These are phyloP conservation scores for Phycodurus eques DNA, from an alignment of 2,113 vertebrate species.

Conservation along the genomic window DNA sequence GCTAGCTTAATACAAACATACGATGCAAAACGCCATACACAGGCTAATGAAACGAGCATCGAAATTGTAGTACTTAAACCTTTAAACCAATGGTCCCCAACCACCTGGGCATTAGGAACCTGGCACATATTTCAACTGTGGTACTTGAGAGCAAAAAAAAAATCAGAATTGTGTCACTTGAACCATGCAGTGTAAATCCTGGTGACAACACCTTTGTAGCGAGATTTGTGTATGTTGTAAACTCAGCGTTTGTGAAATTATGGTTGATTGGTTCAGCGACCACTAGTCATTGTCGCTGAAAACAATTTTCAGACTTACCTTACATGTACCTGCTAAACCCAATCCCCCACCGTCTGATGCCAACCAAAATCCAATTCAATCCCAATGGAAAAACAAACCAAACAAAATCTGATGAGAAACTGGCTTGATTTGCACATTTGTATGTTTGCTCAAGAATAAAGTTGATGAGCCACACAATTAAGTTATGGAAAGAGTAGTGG, in stretches of 20 bases:
- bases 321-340: background rate
- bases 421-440: conserved; percentile 9
- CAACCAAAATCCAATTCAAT: background rate
- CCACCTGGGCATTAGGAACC: too few relatives aligned
- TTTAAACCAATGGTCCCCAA: too few relatives aligned
- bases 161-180: background rate
- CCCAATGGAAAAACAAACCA: conserved; percentile 11
- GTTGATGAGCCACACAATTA: too few relatives aligned
- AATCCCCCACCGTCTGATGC: background rate
- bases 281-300: background rate
- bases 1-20: too few relatives aligned
- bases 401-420: conserved; percentile 5
- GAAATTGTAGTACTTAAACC: too few relatives aligned
- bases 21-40: too few relatives aligned
- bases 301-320: background rate
- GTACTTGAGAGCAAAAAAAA: background rate
- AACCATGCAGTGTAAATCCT: background rate
- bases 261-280: too few relatives aligned
- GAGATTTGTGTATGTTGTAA: background rate
- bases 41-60: too few relatives aligned
- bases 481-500: too few relatives aligned
- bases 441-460: too few relatives aligned
- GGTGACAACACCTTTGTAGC: background rate
- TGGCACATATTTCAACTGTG: background rate
- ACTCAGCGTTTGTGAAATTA: background rate